Conservation (phyloP, 2,113 vertebrate species). For the Ivindomyrus marchei region DNA sequence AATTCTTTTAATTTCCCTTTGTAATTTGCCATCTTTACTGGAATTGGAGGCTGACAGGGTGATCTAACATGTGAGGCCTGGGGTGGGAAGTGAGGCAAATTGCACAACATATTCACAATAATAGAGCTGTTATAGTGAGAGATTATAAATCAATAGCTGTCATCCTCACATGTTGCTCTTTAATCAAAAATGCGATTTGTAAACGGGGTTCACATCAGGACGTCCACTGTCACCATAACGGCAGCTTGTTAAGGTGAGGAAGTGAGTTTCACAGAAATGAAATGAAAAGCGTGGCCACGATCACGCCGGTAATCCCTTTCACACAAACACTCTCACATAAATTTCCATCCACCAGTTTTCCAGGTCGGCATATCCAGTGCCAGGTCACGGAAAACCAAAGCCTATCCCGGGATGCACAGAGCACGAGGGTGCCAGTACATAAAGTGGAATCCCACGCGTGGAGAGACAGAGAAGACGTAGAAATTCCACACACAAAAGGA, state of each 20-base stretch:
- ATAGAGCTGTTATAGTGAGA: constrained; percentile 53
- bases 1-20: constrained; percentile 51
- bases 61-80: constrained; percentile 45
- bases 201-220: constrained; percentile 40
- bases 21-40: constrained; percentile 60
- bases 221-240: neutral
- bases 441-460: neutral
- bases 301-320: neutral
- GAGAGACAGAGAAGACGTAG: neutral
- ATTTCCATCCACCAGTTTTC: neutral
- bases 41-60: constrained; percentile 47
- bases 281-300: neutral
- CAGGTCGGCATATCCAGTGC: neutral
- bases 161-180: constrained; percentile 42
- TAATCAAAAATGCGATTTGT: constrained; percentile 55
- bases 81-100: constrained; percentile 57
- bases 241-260: neutral
- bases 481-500: neutral
- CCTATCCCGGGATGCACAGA: neutral
- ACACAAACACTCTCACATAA: neutral
- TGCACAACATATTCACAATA: constrained; percentile 47
- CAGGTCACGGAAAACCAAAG: neutral
- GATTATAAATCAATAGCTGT: constrained; percentile 68
- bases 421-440: neutral
- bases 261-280: neutral